Evolutionary conservation across 2,113 vertebrate species (phyloP), one percentile per base, ranked within the genome.

Genomic region (Saimiri boliviensis): DNA sequence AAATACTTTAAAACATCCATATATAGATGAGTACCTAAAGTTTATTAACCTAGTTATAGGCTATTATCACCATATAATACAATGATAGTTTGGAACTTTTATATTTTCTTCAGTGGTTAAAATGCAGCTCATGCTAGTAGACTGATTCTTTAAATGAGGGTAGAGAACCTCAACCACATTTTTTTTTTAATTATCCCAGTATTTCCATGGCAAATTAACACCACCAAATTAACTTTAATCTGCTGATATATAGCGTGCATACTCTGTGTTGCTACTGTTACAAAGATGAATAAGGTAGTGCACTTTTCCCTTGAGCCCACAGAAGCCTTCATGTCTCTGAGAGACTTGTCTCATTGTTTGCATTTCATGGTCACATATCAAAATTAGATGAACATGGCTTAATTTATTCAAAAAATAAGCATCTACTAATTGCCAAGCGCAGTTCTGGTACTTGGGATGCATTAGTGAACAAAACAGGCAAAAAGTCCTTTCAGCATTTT

Each of bases 221-320:
- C 63, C 13, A 74, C 88, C 71, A 87, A 93, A 60, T 95, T 92
- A 74, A 71, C 68, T 95, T 87, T 83, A 42, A 88, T 89, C n/a
- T 95, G 35, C 68, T 85, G 54, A n/a, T 93, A 89, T 1, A 2
- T 92, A 11, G 86, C 91, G n/a, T 42, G 5, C 52, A 60, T 71
- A 25, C 1, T 89, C 47, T 20, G 12, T 71, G 68, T 68, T 88
- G 70, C 63, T 86, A 30, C 5, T 66, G 13, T 95, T 82, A 66
- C 37, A 88, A 60, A 88, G 47, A 66, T 42, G 45, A 92, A 30
- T 81, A 86, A 94, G 45, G 71, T 35, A 74, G 73, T 85, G 21
- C 2, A 14, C 30, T 40, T 74, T 83, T 30, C 60, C n/a, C 40
- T 45, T 80, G 86, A 70, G 74, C 52, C 42, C 12, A 23, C 19